Evolutionary conservation across 2,888 invertebrate genomes (phyloP).

Genomic region (Nebria salina): DNA sequence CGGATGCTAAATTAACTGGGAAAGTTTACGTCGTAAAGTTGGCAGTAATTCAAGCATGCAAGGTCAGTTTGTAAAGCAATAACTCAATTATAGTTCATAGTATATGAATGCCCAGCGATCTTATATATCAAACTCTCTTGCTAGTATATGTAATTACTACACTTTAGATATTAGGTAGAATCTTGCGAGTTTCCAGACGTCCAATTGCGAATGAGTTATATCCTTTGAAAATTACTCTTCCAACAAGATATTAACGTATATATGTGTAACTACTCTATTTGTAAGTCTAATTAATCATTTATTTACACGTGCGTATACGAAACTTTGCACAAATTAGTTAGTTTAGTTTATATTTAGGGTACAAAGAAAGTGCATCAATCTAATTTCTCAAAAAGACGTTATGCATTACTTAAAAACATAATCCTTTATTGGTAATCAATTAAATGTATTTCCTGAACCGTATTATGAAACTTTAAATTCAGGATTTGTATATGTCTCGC

Average conservation of each 20-base stretch:
- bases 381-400: too few relatives aligned
- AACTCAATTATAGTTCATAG: slow-evolving; percentile 17
- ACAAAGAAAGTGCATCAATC: too few relatives aligned
- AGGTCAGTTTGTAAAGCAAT: slow-evolving; percentile 17
- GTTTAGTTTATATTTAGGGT: neutral
- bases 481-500: too few relatives aligned
- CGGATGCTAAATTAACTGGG: slow-evolving; percentile 7
- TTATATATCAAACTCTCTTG: neutral
- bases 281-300: neutral
- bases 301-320: neutral
- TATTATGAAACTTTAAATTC: too few relatives aligned
- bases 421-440: too few relatives aligned
- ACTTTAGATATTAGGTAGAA: slow-evolving; percentile 9
- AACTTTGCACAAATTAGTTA: neutral
- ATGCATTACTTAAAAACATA: too few relatives aligned
- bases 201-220: neutral
- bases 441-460: too few relatives aligned
- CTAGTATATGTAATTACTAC: slow-evolving; percentile 12
- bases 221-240: neutral
- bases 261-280: neutral
- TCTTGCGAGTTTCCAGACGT: slow-evolving; percentile 4
- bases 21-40: slow-evolving; percentile 14
- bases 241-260: neutral
- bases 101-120: slow-evolving; percentile 8
- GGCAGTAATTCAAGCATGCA: slow-evolving; percentile 19